Base-by-base conservation (phyloP, 2,113 vertebrate species). In the Myrmecophaga tridactyla region DNA sequence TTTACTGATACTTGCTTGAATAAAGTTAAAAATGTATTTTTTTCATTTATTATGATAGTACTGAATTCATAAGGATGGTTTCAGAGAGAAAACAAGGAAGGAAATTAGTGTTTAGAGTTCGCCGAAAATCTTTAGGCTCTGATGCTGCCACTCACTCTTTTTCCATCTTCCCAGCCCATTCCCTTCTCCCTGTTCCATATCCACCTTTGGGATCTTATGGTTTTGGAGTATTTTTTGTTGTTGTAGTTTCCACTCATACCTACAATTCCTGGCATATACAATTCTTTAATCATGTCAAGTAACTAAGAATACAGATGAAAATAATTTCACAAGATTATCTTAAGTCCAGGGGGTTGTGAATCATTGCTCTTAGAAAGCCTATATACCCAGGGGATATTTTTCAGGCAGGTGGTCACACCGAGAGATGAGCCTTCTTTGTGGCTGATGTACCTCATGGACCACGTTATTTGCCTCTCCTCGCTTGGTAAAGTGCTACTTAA, bases 401-500 rank as follows among this genome's bases (percentile, higher is more conserved):
- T 67, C 72, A 88, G 39, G 51, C 31, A 95, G 56, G 34, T 13
- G 21, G 58, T 83, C 51, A 62, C 67, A 88, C 27, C 29, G 62
- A 58, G 51, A 96, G 78, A 43, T 48, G 11, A 73, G 58, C 46
- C 62, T 89, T 89, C 65, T 51, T 93, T 39, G 7, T 36, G 63
- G 21, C 51, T 84, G 58, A 63, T 76, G 14, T 29, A 36, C 6
- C 10, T 89, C 53, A 31, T 1, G 14, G 20, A 25, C 21, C 46
- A 95, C 7, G 14, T 41, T 77, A 27, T 96, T 95, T 86, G 51
- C 67, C 96, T 77, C 69, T 31, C 48, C 7, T 46, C 34, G 53
- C 13, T 83, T 89, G 67, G 43, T 84, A 92, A 97, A 97, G 63
- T 73, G 75, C 69, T 94, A 36, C 86, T 91, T 92, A 91, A 95